Base-by-base conservation (phyloP, 2,113 vertebrate species). In the Isurus oxyrinchus region DNA sequence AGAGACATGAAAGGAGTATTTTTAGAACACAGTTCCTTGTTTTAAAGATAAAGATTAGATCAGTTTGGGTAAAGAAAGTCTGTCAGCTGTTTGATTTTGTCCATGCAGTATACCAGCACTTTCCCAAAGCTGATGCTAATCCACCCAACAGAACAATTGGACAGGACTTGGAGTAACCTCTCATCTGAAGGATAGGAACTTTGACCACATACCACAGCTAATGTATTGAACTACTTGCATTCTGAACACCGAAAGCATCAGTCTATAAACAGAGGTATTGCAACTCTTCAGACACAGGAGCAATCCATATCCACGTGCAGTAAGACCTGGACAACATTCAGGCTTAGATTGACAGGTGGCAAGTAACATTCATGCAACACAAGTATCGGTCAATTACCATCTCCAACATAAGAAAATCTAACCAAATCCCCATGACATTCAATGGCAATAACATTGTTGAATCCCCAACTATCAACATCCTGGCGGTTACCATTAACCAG, bases 1-100 rank as follows among this genome's bases (percentile, higher is more conserved):
- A 67, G 66, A 69, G 53, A 95, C 40, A 95, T 95, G 94, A 69
- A 95, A 95, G 19, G 40, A 21, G 66, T 93, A 93, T 61, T 93
- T 93, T n/a, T 93, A 59, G 88, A 93, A 93, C 55, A 59, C 55
- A 2, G 55, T 27, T 59, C 57, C 57, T 93, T 61, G 88, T 59
- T 61, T 84, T 93, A 93, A 93, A 59, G 57, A 61, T 61, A n/a
- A 21, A 61, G 57, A 93, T n/a, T 61, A 59, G 88, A n/a, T 93
- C 19, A 35, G 57, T n/a, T 93, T 61, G 55, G 88, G 31, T 35
- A 61, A 21, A 61, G 88, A 93, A 53, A 61, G 57, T 35, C 88
- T 93, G 88, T 61, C 31, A 19, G 31, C 35, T 4, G 61, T 93
- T 61, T 93, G 31, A 61, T 93, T 11, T 59, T 11, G 19, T 21